Conservation (phyloP, 2,113 vertebrate species). For the Empidonax alnorum region DNA sequence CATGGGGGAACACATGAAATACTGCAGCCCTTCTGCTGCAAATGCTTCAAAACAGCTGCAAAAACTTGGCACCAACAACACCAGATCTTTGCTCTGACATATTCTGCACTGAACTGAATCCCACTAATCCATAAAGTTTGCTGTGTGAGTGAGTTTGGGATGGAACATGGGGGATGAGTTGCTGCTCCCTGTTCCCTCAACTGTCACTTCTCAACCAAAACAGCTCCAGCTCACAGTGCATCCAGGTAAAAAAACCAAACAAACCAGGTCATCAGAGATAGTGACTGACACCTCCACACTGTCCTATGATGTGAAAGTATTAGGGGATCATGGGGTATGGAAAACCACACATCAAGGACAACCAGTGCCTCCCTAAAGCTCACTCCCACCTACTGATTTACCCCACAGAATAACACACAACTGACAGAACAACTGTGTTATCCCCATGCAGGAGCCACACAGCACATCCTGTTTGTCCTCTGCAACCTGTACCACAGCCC, state of each 20-base stretch:
- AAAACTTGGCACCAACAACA: not conserved
- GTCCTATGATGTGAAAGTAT: rapidly evolving
- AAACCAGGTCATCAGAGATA: not conserved
- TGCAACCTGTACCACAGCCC: not conserved
- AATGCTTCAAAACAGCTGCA: not conserved
- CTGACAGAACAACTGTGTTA: not conserved
- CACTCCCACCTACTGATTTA: not conserved
- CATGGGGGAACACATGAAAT: not conserved
- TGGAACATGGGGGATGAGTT: not conserved
- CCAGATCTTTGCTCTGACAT: not conserved
- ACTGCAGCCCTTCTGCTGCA: not conserved
- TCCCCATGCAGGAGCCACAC: not conserved
- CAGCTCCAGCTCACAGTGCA: not conserved
- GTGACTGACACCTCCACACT: not conserved
- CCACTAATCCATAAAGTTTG: not conserved
- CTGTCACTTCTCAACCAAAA: not conserved
- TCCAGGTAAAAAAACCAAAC: not conserved
- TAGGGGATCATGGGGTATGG: rapidly evolving
- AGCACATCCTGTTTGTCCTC: rapidly evolving
- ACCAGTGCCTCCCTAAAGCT: not conserved
- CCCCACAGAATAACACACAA: not conserved
- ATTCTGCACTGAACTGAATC: not conserved
- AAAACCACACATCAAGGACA: not conserved
- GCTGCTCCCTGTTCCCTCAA: not conserved
- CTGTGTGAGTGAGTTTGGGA: not conserved